phyloP scores from a whole-genome alignment of 2,888 invertebrate species.

The Apocheima hispidaria region DNA sequence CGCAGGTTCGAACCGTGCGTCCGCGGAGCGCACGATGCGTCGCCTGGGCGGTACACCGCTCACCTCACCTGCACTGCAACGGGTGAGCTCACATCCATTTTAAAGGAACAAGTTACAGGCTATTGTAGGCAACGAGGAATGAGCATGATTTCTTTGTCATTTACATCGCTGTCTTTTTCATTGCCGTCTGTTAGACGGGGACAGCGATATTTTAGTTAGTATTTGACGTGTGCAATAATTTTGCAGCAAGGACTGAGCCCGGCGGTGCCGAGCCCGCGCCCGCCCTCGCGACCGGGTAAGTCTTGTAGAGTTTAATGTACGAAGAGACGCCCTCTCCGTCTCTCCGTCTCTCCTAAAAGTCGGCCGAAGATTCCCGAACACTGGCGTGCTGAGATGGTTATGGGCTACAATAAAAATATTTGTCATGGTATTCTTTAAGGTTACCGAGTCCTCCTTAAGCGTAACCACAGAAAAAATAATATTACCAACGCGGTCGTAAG shows the following conservation, averaged over 20 bases:
- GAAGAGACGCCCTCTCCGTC: not conserved
- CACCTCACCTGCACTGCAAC: slow-evolving; percentile 77
- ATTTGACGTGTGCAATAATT: slow-evolving; percentile 13
- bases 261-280: slow-evolving; percentile 74
- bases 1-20: slow-evolving; percentile 77
- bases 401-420: too few relatives aligned
- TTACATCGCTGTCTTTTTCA: not conserved
- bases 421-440: too few relatives aligned
- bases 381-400: too few relatives aligned
- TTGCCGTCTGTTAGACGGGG: not conserved
- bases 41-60: slow-evolving; percentile 78
- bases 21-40: slow-evolving; percentile 73
- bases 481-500: too few relatives aligned
- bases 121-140: too few relatives aligned
- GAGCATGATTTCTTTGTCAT: too few relatives aligned
- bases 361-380: too few relatives aligned
- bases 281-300: slow-evolving; percentile 75
- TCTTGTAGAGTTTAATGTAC: slow-evolving; percentile 2
- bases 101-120: too few relatives aligned
- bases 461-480: too few relatives aligned
- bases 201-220: not conserved
- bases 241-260: slow-evolving; percentile 78
- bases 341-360: too few relatives aligned
- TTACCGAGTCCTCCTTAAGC: too few relatives aligned
- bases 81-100: slow-evolving; percentile 58